Evolutionary conservation across 2,113 vertebrate species (phyloP).

Genomic region (Hyperopisus bebe): DNA sequence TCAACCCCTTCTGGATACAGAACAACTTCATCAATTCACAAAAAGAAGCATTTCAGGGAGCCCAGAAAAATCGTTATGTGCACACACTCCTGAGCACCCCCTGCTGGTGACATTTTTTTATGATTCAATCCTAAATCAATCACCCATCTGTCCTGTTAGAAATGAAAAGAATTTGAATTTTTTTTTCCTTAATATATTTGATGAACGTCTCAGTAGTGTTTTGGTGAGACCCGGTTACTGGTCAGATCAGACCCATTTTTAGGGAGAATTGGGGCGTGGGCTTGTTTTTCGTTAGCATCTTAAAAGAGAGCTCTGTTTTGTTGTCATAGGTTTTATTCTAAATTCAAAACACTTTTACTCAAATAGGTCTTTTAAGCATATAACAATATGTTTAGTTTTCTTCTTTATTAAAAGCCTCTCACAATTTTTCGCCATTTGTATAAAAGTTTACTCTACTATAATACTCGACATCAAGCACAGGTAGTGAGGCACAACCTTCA

Average conservation of each 20-base stretch:
- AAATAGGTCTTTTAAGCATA: not conserved
- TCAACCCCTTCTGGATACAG: not conserved
- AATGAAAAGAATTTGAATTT: not conserved
- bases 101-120: not conserved
- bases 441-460: not conserved
- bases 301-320: not conserved
- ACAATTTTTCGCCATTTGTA: not conserved
- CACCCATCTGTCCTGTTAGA: not conserved
- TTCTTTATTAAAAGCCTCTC: not conserved
- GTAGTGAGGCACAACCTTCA: not conserved
- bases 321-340: not conserved
- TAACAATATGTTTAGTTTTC: not conserved
- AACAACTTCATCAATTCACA: not conserved
- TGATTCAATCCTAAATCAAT: not conserved
- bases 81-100: not conserved
- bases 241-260: not conserved
- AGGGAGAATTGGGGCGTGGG: not conserved
- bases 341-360: not conserved
- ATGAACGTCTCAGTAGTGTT: not conserved
- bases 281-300: not conserved
- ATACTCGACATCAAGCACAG: not conserved
- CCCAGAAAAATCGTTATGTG: not conserved
- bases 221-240: not conserved
- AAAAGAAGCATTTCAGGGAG: not conserved
- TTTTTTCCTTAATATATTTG: not conserved